Conservation (phyloP, 2,797 vertebrate species). For the Lepilemur septentrionalis region DNA sequence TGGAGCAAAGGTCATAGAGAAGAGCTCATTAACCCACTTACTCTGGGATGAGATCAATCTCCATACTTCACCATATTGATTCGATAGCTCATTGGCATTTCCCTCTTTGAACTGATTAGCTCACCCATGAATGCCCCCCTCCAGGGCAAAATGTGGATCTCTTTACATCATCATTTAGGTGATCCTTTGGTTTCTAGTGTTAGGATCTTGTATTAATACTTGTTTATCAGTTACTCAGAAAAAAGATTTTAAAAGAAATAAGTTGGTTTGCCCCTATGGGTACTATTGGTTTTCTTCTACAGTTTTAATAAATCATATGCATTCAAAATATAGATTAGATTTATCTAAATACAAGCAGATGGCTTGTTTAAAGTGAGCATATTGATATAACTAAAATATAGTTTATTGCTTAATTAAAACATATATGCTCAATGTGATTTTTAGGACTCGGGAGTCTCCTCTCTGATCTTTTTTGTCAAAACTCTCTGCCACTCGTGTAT, state of each 20-base stretch:
- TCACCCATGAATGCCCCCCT: constrained; percentile 78
- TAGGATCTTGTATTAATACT: constrained; percentile 43
- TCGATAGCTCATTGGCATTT: constrained; percentile 84
- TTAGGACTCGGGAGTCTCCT: constrained; percentile 71
- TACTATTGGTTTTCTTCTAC: constrained; percentile 5
- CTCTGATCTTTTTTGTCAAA: constrained; percentile 67
- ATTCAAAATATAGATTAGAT: not conserved
- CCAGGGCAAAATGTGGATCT: constrained; percentile 62
- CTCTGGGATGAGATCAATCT: constrained; percentile 93
- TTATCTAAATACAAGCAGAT: constrained; percentile 27
- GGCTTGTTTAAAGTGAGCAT: constrained; percentile 34
- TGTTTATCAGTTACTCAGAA: constrained; percentile 72
- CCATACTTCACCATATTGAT: constrained; percentile 91
- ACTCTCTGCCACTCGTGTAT: constrained; percentile 63
- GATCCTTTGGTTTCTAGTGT: constrained; percentile 28
- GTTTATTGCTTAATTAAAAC: not conserved
- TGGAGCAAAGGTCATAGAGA: constrained; percentile 90
- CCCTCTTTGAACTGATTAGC: constrained; percentile 83
- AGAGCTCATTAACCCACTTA: constrained; percentile 92
- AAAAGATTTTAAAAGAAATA: not conserved
- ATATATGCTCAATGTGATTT: not conserved
- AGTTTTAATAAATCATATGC: not conserved
- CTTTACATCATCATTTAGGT: constrained; percentile 57
- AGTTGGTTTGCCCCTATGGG: constrained; percentile 12
- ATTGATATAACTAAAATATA: constrained; percentile 59